Evolutionary conservation across 2,113 vertebrate genomes (phyloP).

Genomic region (Varanus salvator): DNA sequence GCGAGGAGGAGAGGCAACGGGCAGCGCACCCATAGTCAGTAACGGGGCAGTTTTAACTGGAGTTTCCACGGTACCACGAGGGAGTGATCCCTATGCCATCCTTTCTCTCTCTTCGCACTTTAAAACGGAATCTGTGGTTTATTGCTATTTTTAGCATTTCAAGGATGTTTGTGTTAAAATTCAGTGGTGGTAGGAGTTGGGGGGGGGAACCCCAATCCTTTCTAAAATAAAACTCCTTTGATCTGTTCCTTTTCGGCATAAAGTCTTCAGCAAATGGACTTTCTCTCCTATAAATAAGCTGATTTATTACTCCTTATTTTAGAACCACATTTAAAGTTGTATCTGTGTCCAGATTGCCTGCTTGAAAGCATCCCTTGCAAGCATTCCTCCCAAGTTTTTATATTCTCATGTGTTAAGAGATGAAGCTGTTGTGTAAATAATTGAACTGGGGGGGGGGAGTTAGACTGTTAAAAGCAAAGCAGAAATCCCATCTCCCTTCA

Average conservation of each 20-base stretch:
- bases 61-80: slow-evolving; percentile 48
- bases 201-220: neutral
- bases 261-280: neutral
- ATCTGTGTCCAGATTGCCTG: slow-evolving; percentile 26
- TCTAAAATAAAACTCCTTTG: neutral
- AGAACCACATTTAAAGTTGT: slow-evolving; percentile 14
- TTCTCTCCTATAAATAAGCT: slow-evolving; percentile 30
- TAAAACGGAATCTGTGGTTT: slow-evolving; percentile 57
- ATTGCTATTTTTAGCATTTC: slow-evolving; percentile 24
- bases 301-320: slow-evolving; percentile 11
- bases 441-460: too few relatives aligned
- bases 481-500: neutral
- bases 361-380: slow-evolving; percentile 32
- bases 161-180: neutral
- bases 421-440: neutral
- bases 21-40: neutral
- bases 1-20: neutral
- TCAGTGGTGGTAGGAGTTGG: neutral
- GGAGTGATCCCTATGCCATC: slow-evolving; percentile 5
- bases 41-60: slow-evolving; percentile 32
- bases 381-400: neutral
- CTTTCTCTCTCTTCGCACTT: slow-evolving; percentile 69
- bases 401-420: slow-evolving; percentile 1
- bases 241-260: neutral
- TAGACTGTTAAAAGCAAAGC: neutral